A percentile compares a stretch with the other conserved stretches of the same genome.
Evolutionary conservation across 1,140 invertebrate genomes (phyloP).

Genomic region (Nebria ingens): DNA sequence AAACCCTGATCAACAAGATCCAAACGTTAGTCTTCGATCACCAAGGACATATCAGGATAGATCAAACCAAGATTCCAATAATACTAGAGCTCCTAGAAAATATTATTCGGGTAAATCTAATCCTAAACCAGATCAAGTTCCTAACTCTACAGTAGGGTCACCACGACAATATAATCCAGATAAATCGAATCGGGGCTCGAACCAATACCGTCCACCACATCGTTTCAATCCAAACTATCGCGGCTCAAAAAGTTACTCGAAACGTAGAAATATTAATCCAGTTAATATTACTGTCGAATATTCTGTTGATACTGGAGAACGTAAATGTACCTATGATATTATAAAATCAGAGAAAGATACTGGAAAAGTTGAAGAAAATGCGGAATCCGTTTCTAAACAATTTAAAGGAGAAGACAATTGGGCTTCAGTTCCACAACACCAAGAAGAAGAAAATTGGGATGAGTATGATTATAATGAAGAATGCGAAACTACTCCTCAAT

Average conservation of each 20-base stretch:
- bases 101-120: too few relatives aligned
- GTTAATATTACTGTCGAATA: not conserved
- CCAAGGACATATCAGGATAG: too few relatives aligned
- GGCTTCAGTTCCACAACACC: too few relatives aligned
- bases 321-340: not conserved
- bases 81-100: too few relatives aligned
- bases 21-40: too few relatives aligned
- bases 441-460: conserved; percentile 4
- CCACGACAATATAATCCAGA: not conserved
- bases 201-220: not conserved
- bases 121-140: too few relatives aligned
- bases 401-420: too few relatives aligned
- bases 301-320: not conserved
- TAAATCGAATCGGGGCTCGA: not conserved
- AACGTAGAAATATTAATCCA: not conserved
- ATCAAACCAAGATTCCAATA: too few relatives aligned
- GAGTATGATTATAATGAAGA: too few relatives aligned
- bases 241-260: not conserved
- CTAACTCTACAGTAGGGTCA: not conserved
- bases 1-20: too few relatives aligned
- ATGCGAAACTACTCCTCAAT: not conserved
- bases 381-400: too few relatives aligned
- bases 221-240: not conserved
- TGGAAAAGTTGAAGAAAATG: not conserved
- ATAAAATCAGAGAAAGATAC: not conserved